These are phyloP conservation scores for Mimachlamys varia DNA, from an alignment of 2,888 invertebrate species.

Conservation along the genomic window DNA sequence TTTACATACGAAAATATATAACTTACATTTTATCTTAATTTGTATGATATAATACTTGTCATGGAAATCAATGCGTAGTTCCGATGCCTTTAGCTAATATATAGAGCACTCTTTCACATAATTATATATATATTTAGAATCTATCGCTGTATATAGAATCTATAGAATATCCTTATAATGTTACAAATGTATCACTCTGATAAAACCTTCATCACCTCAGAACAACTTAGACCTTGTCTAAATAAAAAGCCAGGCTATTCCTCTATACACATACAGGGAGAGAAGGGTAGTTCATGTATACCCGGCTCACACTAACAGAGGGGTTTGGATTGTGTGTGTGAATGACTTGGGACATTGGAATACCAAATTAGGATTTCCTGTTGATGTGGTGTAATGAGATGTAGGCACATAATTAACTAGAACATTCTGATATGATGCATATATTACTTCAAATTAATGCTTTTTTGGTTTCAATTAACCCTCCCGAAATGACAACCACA, in stretches of 20 bases:
- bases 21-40: background rate
- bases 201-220: background rate
- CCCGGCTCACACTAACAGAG: no score
- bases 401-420: background rate
- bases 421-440: background rate
- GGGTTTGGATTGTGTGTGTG: background rate
- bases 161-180: background rate
- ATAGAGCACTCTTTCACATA: background rate
- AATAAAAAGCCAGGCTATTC: background rate
- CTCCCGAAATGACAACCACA: no score
- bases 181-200: background rate
- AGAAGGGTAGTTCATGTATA: background rate
- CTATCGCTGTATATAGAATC: constrained; percentile 10
- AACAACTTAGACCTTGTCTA: background rate
- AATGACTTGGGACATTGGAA: background rate
- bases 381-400: background rate
- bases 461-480: background rate
- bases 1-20: background rate
- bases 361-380: background rate
- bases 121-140: background rate
- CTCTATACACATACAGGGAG: background rate
- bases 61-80: constrained; percentile 6
- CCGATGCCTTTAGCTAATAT: background rate
- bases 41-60: background rate
- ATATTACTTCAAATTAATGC: background rate